Percentiles rank a stretch among this genome's conserved stretches.
These are phyloP conservation scores for Lepidonotus clava DNA, from an alignment of 2,888 invertebrate genomes.

Conservation along the genomic window DNA sequence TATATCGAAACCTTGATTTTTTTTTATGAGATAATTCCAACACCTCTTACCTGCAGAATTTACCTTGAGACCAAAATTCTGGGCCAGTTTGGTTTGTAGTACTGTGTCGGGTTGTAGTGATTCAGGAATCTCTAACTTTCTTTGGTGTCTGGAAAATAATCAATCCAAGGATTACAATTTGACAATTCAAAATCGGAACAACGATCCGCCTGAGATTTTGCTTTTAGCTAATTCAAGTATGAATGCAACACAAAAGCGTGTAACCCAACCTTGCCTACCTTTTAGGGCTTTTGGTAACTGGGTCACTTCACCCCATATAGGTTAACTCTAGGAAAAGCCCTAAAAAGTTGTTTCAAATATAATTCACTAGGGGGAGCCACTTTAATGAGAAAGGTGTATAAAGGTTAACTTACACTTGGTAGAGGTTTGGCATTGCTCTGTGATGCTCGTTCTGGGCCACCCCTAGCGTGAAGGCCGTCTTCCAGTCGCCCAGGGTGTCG, in stretches of 20 bases:
- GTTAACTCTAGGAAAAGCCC: too few species aligned
- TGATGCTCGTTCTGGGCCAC: slow-evolving; percentile 71
- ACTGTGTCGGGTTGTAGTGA: slow-evolving; percentile 44
- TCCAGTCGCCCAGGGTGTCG: slow-evolving; percentile 79
- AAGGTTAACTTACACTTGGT: slow-evolving; percentile 55
- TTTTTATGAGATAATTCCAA: background rate
- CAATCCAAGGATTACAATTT: background rate
- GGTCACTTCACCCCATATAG: too few species aligned
- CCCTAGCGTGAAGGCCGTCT: slow-evolving; percentile 74
- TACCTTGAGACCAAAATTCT: slow-evolving; percentile 11
- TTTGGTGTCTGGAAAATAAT: background rate
- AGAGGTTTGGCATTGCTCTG: slow-evolving; percentile 49
- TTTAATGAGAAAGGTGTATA: too few species aligned
- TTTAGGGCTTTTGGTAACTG: too few species aligned
- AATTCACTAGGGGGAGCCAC: too few species aligned
- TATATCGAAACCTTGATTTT: background rate
- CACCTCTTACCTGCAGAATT: background rate
- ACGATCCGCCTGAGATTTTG: too few species aligned
- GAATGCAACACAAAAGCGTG: too few species aligned
- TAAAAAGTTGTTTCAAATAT: too few species aligned
- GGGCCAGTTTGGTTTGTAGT: slow-evolving; percentile 2
- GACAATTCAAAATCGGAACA: too few species aligned
- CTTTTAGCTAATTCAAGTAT: too few species aligned
- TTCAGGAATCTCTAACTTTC: slow-evolving; percentile 53
- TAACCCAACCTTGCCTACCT: too few species aligned